Conservation (phyloP, 2,113 vertebrate genomes). For the Cyprinodon brontotheroides region DNA sequence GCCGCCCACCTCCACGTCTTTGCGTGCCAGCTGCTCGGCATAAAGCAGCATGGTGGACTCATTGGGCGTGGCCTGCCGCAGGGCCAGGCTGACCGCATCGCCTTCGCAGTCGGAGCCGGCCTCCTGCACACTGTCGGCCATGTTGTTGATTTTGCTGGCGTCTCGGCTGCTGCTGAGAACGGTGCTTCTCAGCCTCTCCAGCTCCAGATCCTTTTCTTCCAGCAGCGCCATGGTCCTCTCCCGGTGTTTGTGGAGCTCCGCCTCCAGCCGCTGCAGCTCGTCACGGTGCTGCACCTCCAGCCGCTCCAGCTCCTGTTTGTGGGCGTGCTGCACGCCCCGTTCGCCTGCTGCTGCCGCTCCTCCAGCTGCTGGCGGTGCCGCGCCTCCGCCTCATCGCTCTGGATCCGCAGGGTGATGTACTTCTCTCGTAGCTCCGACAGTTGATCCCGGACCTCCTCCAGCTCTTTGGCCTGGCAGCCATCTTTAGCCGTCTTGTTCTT, state of each 20-base stretch:
- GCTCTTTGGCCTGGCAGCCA: conserved; percentile 82
- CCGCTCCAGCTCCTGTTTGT: conserved; percentile 85
- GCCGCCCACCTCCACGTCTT: conserved; percentile 83
- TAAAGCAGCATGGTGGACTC: conserved; percentile 92
- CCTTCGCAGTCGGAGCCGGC: conserved; percentile 64
- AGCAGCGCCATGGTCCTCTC: conserved; percentile 89
- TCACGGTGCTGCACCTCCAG: conserved; percentile 82
- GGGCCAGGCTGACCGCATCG: conserved; percentile 76
- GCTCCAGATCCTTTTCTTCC: conserved; percentile 90
- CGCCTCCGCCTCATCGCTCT: conserved; percentile 80
- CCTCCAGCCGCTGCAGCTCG: conserved; percentile 83
- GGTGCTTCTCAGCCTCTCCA: conserved; percentile 82
- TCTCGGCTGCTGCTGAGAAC: conserved; percentile 20
- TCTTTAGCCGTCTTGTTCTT: conserved; percentile 90
- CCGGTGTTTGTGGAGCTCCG: conserved; percentile 92
- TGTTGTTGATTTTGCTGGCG: neutral
- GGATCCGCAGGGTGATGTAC: conserved; percentile 86
- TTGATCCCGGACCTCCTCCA: conserved; percentile 89
- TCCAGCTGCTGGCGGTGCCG: conserved; percentile 78
- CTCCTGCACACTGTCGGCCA: accelerated
- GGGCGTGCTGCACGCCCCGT: conserved; percentile 78
- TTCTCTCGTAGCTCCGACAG: conserved; percentile 90
- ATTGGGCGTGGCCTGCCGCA: conserved; percentile 63
- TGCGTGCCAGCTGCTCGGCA: conserved; percentile 90
- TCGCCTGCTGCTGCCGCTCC: conserved; percentile 73